These are phyloP conservation scores for Cavia aperea DNA, from an alignment of 2,113 vertebrate species.

Conservation along the genomic window DNA sequence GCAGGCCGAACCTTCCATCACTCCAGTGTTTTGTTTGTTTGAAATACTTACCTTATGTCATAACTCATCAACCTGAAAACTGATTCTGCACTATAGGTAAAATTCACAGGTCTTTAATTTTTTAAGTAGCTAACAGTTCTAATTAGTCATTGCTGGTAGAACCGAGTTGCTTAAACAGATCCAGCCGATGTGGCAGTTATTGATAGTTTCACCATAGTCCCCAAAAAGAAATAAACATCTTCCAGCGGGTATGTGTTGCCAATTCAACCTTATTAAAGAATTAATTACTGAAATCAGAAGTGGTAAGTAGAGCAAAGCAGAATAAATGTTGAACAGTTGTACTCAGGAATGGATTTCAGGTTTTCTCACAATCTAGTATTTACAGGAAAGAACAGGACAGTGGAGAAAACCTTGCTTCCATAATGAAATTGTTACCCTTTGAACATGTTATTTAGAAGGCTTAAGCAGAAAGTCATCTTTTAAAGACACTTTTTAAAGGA, in stretches of 20 bases:
- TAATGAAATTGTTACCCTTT: conserved; percentile 53
- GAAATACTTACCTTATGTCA: neutral
- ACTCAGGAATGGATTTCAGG: neutral
- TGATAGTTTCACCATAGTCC: neutral
- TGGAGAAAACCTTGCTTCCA: conserved; percentile 37
- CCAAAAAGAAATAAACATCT: neutral
- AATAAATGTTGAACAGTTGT: neutral
- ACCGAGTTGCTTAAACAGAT: neutral
- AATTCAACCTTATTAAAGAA: neutral
- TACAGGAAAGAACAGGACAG: conserved; percentile 1
- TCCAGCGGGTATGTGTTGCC: neutral
- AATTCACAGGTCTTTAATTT: neutral
- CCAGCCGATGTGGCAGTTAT: neutral
- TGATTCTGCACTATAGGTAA: neutral
- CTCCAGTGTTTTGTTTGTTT: neutral
- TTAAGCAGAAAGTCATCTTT: conserved; percentile 54
- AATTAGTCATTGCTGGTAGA: neutral
- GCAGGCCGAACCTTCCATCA: neutral
- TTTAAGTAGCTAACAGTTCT: conserved; percentile 13
- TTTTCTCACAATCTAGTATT: conserved; percentile 11
- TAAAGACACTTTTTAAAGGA: conserved; percentile 49
- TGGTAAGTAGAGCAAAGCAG: neutral
- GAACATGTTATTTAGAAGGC: conserved; percentile 48
- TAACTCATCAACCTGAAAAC: neutral
- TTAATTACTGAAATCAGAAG: neutral